Percentiles rank a stretch among this genome's conserved stretches.
Evolutionary conservation across 2,113 vertebrate species (phyloP).

Genomic region (Triplophysa rosa): DNA sequence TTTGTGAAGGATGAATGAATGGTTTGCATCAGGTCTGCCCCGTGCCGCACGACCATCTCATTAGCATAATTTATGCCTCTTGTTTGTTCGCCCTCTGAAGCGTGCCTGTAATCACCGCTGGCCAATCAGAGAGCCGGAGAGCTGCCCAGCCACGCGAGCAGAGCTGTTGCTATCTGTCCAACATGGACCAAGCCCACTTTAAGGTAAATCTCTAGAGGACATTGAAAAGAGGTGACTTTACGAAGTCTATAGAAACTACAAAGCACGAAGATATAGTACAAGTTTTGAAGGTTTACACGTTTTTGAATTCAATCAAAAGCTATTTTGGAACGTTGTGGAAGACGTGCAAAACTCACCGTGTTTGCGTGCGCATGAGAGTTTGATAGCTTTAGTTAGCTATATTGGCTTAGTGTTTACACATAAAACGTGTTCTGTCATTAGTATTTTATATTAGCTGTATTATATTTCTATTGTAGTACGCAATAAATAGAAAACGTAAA

Average conservation of each 20-base stretch:
- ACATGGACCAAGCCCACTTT: constrained; percentile 62
- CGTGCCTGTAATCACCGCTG: constrained; percentile 90
- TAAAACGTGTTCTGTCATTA: background rate
- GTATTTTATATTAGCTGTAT: background rate
- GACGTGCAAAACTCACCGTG: too few species aligned
- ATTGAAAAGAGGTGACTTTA: constrained; percentile 59
- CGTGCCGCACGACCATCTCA: constrained; percentile 83
- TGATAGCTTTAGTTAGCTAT: too few species aligned
- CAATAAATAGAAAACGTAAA: too few species aligned
- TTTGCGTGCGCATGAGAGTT: too few species aligned
- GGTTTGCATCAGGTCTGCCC: constrained; percentile 88
- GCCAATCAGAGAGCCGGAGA: constrained; percentile 75
- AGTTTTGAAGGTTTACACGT: constrained; percentile 34
- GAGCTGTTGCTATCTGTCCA: constrained; percentile 60
- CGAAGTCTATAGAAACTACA: constrained; percentile 67
- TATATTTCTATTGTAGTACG: too few species aligned
- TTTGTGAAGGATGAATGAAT: constrained; percentile 76
- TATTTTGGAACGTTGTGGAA: background rate
- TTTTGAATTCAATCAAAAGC: too few species aligned
- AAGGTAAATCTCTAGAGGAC: constrained; percentile 66
- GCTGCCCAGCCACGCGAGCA: constrained; percentile 69
- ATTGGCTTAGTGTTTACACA: constrained; percentile 34
- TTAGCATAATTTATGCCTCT: constrained; percentile 88
- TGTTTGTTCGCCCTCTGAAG: constrained; percentile 79
- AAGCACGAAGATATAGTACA: constrained; percentile 64